Evolutionary conservation across 2,113 vertebrate genomes (phyloP).

Genomic region (Cyphomyrus plagiostoma): DNA sequence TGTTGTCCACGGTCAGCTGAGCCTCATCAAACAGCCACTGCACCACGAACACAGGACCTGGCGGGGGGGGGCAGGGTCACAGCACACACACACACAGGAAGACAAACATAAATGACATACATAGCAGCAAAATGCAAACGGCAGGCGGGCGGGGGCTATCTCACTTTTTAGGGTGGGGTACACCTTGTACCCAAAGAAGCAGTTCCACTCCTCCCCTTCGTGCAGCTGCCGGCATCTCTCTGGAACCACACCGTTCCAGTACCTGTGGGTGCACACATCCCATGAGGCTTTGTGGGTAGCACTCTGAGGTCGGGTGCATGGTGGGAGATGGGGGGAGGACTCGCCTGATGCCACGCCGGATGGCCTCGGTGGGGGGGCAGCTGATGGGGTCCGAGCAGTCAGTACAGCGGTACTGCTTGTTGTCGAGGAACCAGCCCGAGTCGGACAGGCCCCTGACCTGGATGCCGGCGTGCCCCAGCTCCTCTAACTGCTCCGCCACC

Average conservation of each 20-base stretch:
- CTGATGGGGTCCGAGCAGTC: conserved; percentile 83
- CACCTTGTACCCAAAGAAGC: conserved; percentile 96
- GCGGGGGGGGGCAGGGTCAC: not conserved
- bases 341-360: conserved; percentile 90
- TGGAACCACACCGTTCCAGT: conserved; percentile 87
- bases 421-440: conserved; percentile 97
- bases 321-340: not conserved
- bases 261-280: conserved; percentile 56
- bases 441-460: conserved; percentile 91
- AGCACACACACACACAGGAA: not conserved
- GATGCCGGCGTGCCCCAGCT: conserved; percentile 73
- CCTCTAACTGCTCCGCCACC: conserved; percentile 82
- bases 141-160: conserved; percentile 26
- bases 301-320: not conserved
- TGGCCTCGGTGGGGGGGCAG: conserved; percentile 87
- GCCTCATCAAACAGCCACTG: conserved; percentile 98
- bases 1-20: conserved; percentile 91
- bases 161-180: conserved; percentile 91
- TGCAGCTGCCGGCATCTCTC: conserved; percentile 79
- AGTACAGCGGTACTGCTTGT: conserved; percentile 83
- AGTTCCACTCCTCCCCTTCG: conserved; percentile 94
- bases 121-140: not conserved
- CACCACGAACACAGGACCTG: conserved; percentile 91
- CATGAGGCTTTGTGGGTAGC: not conserved
- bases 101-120: not conserved